These are phyloP conservation scores for Chauna torquata DNA, from an alignment of 2,113 vertebrate genomes.

Conservation along the genomic window DNA sequence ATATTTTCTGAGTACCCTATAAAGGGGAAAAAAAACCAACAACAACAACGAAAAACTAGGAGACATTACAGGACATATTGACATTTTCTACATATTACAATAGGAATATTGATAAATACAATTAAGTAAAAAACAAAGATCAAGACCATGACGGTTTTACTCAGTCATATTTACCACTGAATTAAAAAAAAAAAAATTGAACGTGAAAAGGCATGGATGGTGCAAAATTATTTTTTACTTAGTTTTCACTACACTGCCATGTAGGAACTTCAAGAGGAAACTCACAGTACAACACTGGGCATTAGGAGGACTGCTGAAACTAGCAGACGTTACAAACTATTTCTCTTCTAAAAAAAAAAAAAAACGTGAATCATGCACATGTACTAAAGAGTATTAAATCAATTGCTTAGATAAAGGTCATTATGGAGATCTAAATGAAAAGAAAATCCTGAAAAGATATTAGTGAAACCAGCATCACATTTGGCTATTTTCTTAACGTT, in stretches of 20 bases:
- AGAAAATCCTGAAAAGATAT: not conserved
- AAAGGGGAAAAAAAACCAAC: not conserved
- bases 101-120: not conserved
- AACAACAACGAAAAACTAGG: not conserved
- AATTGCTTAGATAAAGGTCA: not conserved
- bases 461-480: not conserved
- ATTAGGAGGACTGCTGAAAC: not conserved
- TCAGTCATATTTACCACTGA: not conserved
- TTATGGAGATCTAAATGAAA: not conserved
- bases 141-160: not conserved
- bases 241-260: not conserved
- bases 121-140: not conserved
- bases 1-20: conserved; percentile 97
- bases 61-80: not conserved
- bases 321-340: not conserved
- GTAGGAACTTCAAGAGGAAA: not conserved
- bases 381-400: not conserved
- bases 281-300: not conserved
- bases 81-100: not conserved
- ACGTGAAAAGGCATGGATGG: not conserved
- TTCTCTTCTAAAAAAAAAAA: not conserved
- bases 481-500: not conserved
- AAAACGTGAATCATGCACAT: not conserved
- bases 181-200: not conserved
- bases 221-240: not conserved